Percentiles rank a stretch among this genome's conserved stretches.
Evolutionary conservation across 2,797 vertebrate genomes (phyloP).

Genomic region (Clamator glandarius): DNA sequence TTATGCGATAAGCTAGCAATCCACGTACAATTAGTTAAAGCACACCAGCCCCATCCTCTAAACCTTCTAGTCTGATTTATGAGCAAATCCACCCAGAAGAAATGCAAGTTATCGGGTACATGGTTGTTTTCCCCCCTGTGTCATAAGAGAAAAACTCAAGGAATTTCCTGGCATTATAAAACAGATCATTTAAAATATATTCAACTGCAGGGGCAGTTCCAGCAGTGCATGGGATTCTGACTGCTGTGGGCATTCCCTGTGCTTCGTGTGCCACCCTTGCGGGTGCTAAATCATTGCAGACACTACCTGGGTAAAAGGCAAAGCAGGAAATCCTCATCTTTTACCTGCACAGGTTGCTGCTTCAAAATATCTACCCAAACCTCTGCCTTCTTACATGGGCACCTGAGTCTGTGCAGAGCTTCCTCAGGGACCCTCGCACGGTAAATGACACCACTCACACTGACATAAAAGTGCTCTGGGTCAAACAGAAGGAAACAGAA

Average conservation of each 20-base stretch:
- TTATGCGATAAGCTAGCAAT: background rate
- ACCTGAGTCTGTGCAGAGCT: background rate
- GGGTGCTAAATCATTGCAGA: background rate
- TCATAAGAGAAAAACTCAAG: conserved; percentile 11
- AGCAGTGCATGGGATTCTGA: background rate
- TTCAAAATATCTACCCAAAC: background rate
- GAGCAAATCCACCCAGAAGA: background rate
- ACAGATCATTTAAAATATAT: background rate
- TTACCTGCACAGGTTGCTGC: background rate
- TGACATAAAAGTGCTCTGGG: background rate
- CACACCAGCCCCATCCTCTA: background rate
- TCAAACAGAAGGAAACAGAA: background rate
- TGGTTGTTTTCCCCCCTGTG: background rate
- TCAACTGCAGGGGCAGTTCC: background rate
- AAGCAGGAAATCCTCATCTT: background rate
- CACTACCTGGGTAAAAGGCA: background rate
- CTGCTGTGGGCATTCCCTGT: background rate
- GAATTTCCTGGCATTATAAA: conserved; percentile 47
- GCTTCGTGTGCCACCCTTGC: background rate
- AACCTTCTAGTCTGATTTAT: background rate
- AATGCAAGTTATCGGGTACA: background rate
- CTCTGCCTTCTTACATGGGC: background rate
- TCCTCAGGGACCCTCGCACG: background rate
- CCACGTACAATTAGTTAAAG: background rate
- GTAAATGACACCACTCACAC: background rate